Percentiles rank a stretch among this genome's conserved stretches.
These are phyloP conservation scores for Acronicta aceris DNA, from an alignment of 2,888 invertebrate genomes.

Conservation along the genomic window DNA sequence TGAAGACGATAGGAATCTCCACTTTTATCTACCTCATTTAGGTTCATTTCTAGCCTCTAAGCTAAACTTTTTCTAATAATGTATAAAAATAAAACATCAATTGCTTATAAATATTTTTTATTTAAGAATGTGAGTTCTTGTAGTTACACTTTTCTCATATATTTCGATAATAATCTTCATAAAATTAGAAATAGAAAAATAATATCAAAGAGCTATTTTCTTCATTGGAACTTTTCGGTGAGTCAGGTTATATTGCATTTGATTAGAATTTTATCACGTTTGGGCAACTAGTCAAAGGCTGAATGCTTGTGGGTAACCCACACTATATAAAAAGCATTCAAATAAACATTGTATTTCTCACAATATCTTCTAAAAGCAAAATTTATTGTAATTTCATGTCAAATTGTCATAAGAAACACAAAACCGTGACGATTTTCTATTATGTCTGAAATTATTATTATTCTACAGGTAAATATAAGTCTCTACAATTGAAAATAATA, in stretches of 20 bases:
- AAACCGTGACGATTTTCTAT: conserved; percentile 75
- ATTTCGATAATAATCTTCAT: conserved; percentile 85
- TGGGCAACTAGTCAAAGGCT: conserved; percentile 63
- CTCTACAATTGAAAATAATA: conserved; percentile 76
- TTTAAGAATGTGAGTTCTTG: conserved; percentile 86
- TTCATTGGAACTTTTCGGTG: conserved; percentile 83
- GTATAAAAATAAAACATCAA: conserved; percentile 73
- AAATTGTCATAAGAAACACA: conserved; percentile 76
- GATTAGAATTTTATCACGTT: conserved; percentile 62
- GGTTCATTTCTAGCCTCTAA: conserved; percentile 27
- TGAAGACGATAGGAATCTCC: background rate
- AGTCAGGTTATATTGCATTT: conserved; percentile 71
- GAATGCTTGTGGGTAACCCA: conserved; percentile 52
- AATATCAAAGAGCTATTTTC: conserved; percentile 87
- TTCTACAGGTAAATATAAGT: conserved; percentile 70
- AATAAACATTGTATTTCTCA: conserved; percentile 59
- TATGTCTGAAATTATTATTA: conserved; percentile 83
- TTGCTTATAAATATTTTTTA: conserved; percentile 87
- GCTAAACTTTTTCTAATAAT: conserved; percentile 41
- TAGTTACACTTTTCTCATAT: conserved; percentile 85
- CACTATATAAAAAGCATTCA: conserved; percentile 51
- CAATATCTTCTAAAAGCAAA: conserved; percentile 72
- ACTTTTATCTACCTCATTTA: conserved; percentile 53
- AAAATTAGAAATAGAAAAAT: conserved; percentile 89
- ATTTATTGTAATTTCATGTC: conserved; percentile 65